Evolutionary conservation across 2,888 invertebrate genomes (phyloP).

Genomic region (Dysmachus trigonus): DNA sequence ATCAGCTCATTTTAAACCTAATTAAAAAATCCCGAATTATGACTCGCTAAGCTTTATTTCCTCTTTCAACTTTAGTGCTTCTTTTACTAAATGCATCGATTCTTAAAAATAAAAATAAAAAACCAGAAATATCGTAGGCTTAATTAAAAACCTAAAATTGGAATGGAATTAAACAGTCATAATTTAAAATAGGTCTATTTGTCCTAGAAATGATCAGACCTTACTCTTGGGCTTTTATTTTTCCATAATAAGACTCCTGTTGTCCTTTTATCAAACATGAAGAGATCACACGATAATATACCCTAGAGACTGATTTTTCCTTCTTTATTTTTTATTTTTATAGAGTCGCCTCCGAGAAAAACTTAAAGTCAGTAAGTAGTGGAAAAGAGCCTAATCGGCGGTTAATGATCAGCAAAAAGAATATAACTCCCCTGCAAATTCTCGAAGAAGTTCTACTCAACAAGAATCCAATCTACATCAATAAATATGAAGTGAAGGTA

Average conservation of each 20-base stretch:
- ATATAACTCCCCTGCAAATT: constrained; percentile 54
- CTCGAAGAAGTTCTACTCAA: constrained; percentile 57
- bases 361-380: constrained; percentile 67
- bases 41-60: no score
- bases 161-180: background rate
- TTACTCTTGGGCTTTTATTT: no score
- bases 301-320: background rate
- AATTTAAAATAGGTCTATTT: no score
- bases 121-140: no score
- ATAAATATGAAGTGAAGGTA: constrained; percentile 61
- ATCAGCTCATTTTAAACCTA: no score
- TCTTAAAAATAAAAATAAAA: no score
- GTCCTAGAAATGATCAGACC: no score
- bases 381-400: constrained; percentile 64
- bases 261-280: background rate
- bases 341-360: constrained; percentile 64
- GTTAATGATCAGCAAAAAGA: constrained; percentile 60
- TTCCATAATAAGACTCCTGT: no score
- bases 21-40: no score
- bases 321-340: background rate
- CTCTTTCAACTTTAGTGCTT: no score
- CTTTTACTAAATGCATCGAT: no score
- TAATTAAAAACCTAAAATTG: background rate
- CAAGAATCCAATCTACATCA: constrained; percentile 57
- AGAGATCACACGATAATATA: no score